Conservation (phyloP, 2,797 vertebrate species). For the Malacoraja senta region DNA sequence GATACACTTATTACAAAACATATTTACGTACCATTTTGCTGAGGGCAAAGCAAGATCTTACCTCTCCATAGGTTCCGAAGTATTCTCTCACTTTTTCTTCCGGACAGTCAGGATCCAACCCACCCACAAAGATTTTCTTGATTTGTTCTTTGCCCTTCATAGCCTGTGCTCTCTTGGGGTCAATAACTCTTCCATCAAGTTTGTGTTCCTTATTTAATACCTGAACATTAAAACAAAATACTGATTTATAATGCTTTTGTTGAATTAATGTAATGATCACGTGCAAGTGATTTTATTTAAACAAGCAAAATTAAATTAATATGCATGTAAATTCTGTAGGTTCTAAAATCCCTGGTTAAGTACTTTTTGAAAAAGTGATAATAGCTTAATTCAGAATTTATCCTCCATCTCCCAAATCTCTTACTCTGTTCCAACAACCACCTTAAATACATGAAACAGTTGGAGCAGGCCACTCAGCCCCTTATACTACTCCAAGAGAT, state of each 20-base stretch:
- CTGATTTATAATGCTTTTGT: neutral
- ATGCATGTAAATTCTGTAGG: neutral
- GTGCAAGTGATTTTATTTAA: neutral
- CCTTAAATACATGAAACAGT: neutral
- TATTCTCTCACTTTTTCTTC: slow-evolving; percentile 92
- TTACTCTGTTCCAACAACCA: neutral
- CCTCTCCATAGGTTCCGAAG: slow-evolving; percentile 89
- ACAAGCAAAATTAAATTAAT: neutral
- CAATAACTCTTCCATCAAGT: slow-evolving; percentile 89
- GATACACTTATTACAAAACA: neutral
- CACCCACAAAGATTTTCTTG: slow-evolving; percentile 97
- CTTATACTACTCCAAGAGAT: no score
- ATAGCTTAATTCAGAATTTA: no score
- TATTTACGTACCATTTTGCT: neutral
- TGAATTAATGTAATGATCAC: neutral
- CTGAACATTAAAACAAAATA: slow-evolving; percentile 54
- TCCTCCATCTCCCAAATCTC: no score
- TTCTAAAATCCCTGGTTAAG: neutral
- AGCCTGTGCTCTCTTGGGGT: slow-evolving; percentile 95
- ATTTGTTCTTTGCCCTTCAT: slow-evolving; percentile 88
- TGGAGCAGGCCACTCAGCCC: no score
- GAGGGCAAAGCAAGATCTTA: slow-evolving; percentile 47
- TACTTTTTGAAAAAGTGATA: neutral
- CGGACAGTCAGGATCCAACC: slow-evolving; percentile 88
- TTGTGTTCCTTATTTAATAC: slow-evolving; percentile 90